These are phyloP conservation scores for Drosophila gunungcola DNA, from an alignment of 1,140 invertebrate genomes.

Conservation along the genomic window DNA sequence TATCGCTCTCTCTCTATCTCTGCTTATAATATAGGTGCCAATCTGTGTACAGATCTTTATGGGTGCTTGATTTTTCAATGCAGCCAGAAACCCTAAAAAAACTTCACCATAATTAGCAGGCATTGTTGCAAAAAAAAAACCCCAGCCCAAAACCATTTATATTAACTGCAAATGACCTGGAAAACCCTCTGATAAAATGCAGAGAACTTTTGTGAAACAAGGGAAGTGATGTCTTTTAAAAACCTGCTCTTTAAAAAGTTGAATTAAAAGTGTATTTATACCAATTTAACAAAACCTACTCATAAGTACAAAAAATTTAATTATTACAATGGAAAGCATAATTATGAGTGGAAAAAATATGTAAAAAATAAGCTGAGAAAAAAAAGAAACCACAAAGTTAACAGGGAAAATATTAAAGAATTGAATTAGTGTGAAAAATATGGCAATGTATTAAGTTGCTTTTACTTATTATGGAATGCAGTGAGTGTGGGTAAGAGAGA, in stretches of 20 bases:
- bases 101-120: slow-evolving; percentile 69
- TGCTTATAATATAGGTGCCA: slow-evolving; percentile 11
- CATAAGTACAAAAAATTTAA: too few relatives aligned
- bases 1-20: slow-evolving; percentile 1
- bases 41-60: slow-evolving; percentile 14
- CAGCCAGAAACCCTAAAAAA: slow-evolving; percentile 48
- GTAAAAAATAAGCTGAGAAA: slow-evolving; percentile 2
- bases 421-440: slow-evolving; percentile 55
- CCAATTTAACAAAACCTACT: too few relatives aligned
- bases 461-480: slow-evolving; percentile 24
- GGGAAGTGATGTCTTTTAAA: not conserved
- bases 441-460: slow-evolving; percentile 26
- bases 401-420: slow-evolving; percentile 26
- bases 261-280: too few relatives aligned
- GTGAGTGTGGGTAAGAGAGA: slow-evolving; percentile 9
- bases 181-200: slow-evolving; percentile 9
- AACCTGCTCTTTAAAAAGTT: too few relatives aligned
- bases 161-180: slow-evolving; percentile 69
- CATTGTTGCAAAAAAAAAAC: slow-evolving; percentile 59
- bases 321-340: not conserved
- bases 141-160: slow-evolving; percentile 39
- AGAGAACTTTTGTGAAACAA: not conserved
- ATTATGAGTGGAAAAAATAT: not conserved
- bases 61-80: slow-evolving; percentile 45
- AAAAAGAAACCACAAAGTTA: slow-evolving; percentile 22